Percentiles rank a stretch among this genome's conserved stretches.
These are phyloP conservation scores for Rotaria macrura DNA, from an alignment of 2,888 invertebrate species.

Conservation along the genomic window DNA sequence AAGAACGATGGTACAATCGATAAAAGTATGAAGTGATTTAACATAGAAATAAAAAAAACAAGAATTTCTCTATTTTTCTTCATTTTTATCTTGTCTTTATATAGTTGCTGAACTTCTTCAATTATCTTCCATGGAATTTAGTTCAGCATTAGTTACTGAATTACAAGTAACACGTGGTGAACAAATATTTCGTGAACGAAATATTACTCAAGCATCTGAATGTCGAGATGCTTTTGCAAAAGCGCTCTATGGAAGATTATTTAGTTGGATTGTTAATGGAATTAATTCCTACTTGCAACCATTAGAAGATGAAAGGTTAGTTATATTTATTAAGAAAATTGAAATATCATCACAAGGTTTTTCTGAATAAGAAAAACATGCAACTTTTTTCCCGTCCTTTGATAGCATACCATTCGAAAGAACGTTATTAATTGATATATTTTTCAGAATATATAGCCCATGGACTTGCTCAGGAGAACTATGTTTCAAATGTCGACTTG, in stretches of 20 bases:
- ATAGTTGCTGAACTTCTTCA: constrained; percentile 57
- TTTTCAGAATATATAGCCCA: too few species aligned
- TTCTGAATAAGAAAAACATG: too few species aligned
- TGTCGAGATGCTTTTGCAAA: constrained; percentile 51
- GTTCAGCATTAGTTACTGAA: constrained; percentile 74
- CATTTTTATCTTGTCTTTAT: not conserved
- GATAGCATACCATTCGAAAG: too few species aligned
- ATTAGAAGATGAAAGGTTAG: constrained; percentile 28
- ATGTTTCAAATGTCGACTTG: too few species aligned
- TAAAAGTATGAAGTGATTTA: constrained; percentile 19
- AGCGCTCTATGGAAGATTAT: constrained; percentile 51
- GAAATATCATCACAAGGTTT: too few species aligned
- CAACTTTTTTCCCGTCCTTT: too few species aligned
- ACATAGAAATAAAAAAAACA: too few species aligned
- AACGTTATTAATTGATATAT: too few species aligned
- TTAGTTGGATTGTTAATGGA: constrained; percentile 53
- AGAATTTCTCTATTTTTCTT: too few species aligned
- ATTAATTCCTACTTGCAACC: constrained; percentile 50
- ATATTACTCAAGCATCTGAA: constrained; percentile 42
- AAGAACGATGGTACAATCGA: constrained; percentile 24
- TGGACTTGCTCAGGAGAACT: too few species aligned
- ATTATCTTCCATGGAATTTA: constrained; percentile 41
- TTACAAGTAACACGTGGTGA: constrained; percentile 56
- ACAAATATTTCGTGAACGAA: constrained; percentile 43
- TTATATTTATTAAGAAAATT: too few species aligned